A percentile compares a stretch with the other conserved stretches of the same genome.
These are phyloP conservation scores for Schizopygopsis pylzovi DNA, from an alignment of 2,797 vertebrate species.

Conservation along the genomic window DNA sequence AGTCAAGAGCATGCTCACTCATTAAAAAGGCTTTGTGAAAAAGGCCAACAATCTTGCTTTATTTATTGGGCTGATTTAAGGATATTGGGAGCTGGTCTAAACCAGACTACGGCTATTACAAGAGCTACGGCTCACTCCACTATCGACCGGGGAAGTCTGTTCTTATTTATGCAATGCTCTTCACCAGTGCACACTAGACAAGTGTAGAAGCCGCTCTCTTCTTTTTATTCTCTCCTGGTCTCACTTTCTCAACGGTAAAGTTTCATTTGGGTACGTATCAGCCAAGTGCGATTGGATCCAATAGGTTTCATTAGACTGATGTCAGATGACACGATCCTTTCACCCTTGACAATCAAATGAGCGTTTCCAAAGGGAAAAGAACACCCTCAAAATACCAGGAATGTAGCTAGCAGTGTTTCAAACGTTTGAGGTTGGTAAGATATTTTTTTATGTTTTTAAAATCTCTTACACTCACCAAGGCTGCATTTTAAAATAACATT, in stretches of 20 bases:
- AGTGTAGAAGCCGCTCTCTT: constrained; percentile 4
- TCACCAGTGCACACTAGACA: constrained; percentile 51
- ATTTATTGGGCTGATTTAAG: constrained; percentile 59
- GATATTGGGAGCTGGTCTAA: constrained; percentile 48
- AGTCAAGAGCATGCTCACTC: constrained; percentile 3
- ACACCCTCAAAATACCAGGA: neutral
- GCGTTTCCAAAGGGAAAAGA: neutral
- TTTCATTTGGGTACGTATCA: constrained; percentile 30
- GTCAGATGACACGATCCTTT: constrained; percentile 9
- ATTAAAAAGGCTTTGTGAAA: constrained; percentile 51
- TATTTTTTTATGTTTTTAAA: neutral
- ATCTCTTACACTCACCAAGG: neutral
- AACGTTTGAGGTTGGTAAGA: neutral
- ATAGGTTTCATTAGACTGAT: constrained; percentile 48
- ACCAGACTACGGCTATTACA: constrained; percentile 53
- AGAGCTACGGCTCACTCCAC: constrained; percentile 55
- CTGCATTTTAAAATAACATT: neutral
- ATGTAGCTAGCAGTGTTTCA: neutral
- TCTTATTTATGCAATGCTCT: constrained; percentile 61
- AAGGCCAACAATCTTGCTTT: constrained; percentile 57
- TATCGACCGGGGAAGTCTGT: constrained; percentile 64
- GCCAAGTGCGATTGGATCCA: constrained; percentile 1
- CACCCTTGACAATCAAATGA: constrained; percentile 36
- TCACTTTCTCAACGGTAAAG: neutral
- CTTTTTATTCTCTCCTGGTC: neutral